Base-by-base conservation (phyloP, 2,113 vertebrate genomes). In the Urocynchramus pylzowi region DNA sequence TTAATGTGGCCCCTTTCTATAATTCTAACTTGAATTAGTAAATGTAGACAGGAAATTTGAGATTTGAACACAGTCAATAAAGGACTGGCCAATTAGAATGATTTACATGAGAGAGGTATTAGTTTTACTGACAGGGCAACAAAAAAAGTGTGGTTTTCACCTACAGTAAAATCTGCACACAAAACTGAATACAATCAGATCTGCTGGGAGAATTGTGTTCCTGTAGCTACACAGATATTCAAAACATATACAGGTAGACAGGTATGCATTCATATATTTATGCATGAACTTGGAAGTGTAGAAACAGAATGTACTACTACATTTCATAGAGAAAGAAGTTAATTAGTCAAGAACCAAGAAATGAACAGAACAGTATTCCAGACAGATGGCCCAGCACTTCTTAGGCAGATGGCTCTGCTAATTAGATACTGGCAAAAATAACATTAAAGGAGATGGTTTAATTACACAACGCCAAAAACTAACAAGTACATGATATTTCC, bases 371-470 rank as follows among this genome's bases (percentile, higher is more conserved):
- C 89, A 93, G 93, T 92, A 96, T 92, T 94, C 78, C n/a, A 97
- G 87, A 92, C 98, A 98, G 98, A 98, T 98, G 98, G 98, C 87
- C 96, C 95, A 96, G 84, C 41, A 73, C 87, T 96, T 95, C 92
- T 96, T 84, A 93, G 93, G 96, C 98, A 98, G 98, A 98, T 98
- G 98, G 98, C 90, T 97, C 91, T 97, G 95, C 93, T 98, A 98
- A 98, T 98, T 98, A 98, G 97, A 97, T 95, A 94, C 94, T 97
- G 96, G 97, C 96, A 97, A 98, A 98, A 97, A 97, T 92, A 97
- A 96, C 96, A 97, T 90, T 91, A 83, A 96, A 97, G 95, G 97
- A 97, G 88, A 93, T 65, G 85, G 96, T 97, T 98, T 98, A 98
- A 98, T 98, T 98, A 98, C 96, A 97, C 52, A 65, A 90, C 68